Percentiles rank a stretch among this genome's conserved stretches.
Conservation (phyloP, 2,888 invertebrate species). For the Drosophila rubida region DNA sequence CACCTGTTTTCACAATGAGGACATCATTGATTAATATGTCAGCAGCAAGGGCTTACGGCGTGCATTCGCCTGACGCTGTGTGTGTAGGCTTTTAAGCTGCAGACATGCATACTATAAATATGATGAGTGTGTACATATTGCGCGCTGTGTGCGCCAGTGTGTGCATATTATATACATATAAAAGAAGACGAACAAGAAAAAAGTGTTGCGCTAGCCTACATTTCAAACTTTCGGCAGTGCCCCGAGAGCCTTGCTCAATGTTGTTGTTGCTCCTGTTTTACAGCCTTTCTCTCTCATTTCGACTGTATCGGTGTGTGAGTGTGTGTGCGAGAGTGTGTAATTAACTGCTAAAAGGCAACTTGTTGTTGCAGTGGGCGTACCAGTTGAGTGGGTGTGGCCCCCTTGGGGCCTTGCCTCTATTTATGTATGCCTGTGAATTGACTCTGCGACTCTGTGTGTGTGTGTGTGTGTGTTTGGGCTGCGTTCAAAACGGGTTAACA, state of each 20-base stretch:
- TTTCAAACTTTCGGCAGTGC: constrained; percentile 59
- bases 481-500: constrained; percentile 68
- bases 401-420: constrained; percentile 39
- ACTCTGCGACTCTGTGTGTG: constrained; percentile 18
- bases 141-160: neutral
- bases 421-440: constrained; percentile 23
- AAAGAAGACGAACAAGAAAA: constrained; percentile 27
- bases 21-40: constrained; percentile 81
- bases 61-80: constrained; percentile 52
- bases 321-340: constrained; percentile 54
- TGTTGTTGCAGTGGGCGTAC: constrained; percentile 71
- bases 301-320: constrained; percentile 1
- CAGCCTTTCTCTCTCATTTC: constrained; percentile 22
- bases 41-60: constrained; percentile 51
- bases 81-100: constrained; percentile 45
- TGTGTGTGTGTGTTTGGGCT: constrained; percentile 39
- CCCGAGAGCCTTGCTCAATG: constrained; percentile 28
- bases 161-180: constrained; percentile 15
- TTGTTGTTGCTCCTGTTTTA: constrained; percentile 23
- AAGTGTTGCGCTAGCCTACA: constrained; percentile 58
- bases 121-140: neutral
- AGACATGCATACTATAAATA: constrained; percentile 45
- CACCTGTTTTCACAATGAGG: constrained; percentile 81
- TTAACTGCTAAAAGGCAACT: constrained; percentile 78
- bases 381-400: constrained; percentile 57